A percentile compares a stretch with the other conserved stretches of the same genome.
Conservation (phyloP, 2,113 vertebrate species). For the Hoplias malabaricus region DNA sequence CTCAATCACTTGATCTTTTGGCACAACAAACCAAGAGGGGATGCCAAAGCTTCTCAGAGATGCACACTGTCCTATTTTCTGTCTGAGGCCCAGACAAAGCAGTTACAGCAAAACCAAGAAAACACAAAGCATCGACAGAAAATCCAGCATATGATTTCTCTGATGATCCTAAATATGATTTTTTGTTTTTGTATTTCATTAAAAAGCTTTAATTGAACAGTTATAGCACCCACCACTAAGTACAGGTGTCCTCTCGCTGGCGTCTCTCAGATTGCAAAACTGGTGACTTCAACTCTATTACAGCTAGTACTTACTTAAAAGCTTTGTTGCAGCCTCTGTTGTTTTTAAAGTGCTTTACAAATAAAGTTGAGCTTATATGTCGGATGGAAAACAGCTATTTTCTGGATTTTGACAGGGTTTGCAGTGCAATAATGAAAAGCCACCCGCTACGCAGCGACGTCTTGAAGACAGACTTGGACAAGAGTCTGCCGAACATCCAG, state of each 20-base stretch:
- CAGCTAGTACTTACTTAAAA: too few relatives aligned
- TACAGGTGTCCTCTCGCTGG: too few relatives aligned
- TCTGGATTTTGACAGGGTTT: constrained; percentile 76
- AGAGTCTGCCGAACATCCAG: constrained; percentile 84
- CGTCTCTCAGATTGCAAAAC: too few relatives aligned
- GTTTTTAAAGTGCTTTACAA: too few relatives aligned
- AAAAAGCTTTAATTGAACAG: too few relatives aligned
- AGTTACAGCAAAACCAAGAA: neutral
- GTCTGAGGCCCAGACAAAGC: neutral
- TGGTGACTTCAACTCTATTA: too few relatives aligned
- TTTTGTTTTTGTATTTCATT: too few relatives aligned
- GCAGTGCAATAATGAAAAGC: constrained; percentile 88
- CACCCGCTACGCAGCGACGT: constrained; percentile 88
- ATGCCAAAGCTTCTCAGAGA: constrained; percentile 1
- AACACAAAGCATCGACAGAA: neutral
- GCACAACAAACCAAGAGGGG: neutral
- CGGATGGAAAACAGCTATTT: neutral
- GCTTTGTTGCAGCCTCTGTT: too few relatives aligned
- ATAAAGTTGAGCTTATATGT: too few relatives aligned
- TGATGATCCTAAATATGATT: too few relatives aligned
- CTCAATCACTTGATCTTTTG: constrained; percentile 7
- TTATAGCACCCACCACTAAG: too few relatives aligned
- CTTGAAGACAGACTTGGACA: constrained; percentile 85
- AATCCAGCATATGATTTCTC: too few relatives aligned
- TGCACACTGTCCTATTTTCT: neutral